These are phyloP conservation scores for Plumapathes pennacea DNA, from an alignment of 92 coral and sea anemone species.

Conservation along the genomic window DNA sequence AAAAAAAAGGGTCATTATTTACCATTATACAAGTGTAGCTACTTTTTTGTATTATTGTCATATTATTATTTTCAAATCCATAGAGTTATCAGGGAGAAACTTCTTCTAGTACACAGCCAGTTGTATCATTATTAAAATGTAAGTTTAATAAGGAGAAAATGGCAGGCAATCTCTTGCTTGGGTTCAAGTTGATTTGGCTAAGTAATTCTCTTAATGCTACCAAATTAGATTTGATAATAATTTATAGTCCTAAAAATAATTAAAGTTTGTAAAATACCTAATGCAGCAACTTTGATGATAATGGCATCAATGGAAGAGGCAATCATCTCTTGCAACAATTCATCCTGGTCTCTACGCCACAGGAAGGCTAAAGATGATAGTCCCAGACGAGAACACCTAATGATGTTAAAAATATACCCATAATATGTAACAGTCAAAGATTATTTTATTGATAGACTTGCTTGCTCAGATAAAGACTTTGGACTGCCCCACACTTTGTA, in stretches of 20 bases:
- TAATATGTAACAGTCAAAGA: not conserved
- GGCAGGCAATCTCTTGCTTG: no score
- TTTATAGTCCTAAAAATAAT: not conserved
- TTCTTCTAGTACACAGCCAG: no score
- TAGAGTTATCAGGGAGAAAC: no score
- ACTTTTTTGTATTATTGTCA: no score
- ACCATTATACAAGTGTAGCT: not conserved
- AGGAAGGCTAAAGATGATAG: slow-evolving; percentile 78
- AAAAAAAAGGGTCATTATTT: not conserved
- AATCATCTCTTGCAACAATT: slow-evolving; percentile 84
- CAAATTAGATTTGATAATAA: not conserved
- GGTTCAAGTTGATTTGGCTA: no score
- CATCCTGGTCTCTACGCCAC: slow-evolving; percentile 90
- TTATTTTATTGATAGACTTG: no score
- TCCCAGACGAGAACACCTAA: slow-evolving; percentile 81
- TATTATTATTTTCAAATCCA: no score
- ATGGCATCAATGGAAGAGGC: slow-evolving; percentile 76
- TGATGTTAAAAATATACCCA: not conserved
- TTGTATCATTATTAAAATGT: no score
- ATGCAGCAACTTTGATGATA: slow-evolving; percentile 89
- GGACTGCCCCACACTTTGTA: no score
- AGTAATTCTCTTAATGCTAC: no score
- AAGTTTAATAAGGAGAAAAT: no score
- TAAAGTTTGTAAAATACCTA: slow-evolving; percentile 44
- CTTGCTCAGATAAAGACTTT: no score